These are phyloP conservation scores for Cathartes aura DNA, from an alignment of 2,113 vertebrate genomes.

Conservation along the genomic window DNA sequence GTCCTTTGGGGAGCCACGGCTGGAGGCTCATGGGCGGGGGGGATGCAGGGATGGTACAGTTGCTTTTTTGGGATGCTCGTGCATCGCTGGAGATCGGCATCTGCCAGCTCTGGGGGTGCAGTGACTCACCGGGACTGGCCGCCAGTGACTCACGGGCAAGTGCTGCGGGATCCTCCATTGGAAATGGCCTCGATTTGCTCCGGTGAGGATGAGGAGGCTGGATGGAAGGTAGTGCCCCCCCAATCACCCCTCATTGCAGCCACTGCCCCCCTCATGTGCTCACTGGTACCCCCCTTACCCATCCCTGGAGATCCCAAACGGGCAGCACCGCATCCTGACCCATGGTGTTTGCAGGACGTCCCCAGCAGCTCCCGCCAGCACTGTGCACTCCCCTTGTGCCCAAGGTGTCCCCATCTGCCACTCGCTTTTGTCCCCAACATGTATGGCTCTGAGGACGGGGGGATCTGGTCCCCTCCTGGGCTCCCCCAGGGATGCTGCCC, in stretches of 20 bases:
- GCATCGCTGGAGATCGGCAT: rapidly evolving
- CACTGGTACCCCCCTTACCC: background rate
- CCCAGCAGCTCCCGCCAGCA: background rate
- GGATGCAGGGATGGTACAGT: rapidly evolving
- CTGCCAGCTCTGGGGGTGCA: rapidly evolving
- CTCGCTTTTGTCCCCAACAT: rapidly evolving
- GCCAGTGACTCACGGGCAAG: background rate
- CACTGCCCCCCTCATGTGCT: rapidly evolving
- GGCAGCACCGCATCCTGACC: background rate
- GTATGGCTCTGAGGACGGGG: background rate
- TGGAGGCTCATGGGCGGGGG: rapidly evolving
- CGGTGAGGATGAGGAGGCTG: background rate
- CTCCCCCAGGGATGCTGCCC: background rate
- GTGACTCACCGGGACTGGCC: rapidly evolving
- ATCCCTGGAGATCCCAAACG: background rate
- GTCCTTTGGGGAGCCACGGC: background rate
- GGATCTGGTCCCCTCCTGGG: background rate
- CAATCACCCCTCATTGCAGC: background rate
- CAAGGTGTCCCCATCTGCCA: too few relatives aligned
- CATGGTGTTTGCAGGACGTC: rapidly evolving
- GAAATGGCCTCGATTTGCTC: background rate
- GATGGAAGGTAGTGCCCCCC: background rate
- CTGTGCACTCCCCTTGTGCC: background rate
- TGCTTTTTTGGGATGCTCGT: rapidly evolving
- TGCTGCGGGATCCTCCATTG: background rate